phyloP scores from a whole-genome alignment of 2,797 vertebrate species.

The Cyprinodon diabolis region DNA sequence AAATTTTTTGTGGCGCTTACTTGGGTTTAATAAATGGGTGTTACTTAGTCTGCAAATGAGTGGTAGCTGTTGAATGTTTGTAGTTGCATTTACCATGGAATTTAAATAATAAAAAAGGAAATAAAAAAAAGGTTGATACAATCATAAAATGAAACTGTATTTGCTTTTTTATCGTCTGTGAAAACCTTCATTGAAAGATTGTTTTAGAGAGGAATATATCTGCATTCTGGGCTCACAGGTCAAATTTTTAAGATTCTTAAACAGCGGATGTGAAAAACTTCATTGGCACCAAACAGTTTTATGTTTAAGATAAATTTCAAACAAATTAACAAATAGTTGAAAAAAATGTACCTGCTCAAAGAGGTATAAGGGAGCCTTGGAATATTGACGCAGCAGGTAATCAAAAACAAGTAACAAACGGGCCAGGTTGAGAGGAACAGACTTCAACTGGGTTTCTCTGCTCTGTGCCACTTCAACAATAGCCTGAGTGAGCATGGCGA shows the following conservation, averaged over 20 bases:
- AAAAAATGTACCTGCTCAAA: conserved; percentile 89
- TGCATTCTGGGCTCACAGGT: background rate
- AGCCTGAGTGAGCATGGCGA: conserved; percentile 88
- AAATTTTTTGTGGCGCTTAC: background rate
- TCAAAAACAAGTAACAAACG: conserved; percentile 93
- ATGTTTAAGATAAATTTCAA: background rate
- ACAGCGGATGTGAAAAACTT: background rate
- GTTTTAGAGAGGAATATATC: background rate
- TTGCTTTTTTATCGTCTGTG: background rate
- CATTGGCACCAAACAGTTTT: background rate
- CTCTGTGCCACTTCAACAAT: conserved; percentile 88
- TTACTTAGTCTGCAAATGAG: background rate
- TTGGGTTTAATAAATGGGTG: background rate
- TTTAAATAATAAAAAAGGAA: background rate
- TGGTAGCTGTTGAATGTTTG: too few species aligned
- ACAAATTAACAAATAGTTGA: background rate
- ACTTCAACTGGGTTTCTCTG: conserved; percentile 86
- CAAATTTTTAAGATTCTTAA: background rate
- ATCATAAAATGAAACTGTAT: too few species aligned
- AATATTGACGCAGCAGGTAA: conserved; percentile 95
- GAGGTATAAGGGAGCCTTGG: conserved; percentile 90
- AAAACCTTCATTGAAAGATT: background rate
- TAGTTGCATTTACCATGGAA: background rate
- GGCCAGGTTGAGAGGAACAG: conserved; percentile 89
- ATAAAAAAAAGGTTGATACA: background rate